Evolutionary conservation across 2,113 vertebrate genomes (phyloP).

Genomic region (Manacus vitellinus): DNA sequence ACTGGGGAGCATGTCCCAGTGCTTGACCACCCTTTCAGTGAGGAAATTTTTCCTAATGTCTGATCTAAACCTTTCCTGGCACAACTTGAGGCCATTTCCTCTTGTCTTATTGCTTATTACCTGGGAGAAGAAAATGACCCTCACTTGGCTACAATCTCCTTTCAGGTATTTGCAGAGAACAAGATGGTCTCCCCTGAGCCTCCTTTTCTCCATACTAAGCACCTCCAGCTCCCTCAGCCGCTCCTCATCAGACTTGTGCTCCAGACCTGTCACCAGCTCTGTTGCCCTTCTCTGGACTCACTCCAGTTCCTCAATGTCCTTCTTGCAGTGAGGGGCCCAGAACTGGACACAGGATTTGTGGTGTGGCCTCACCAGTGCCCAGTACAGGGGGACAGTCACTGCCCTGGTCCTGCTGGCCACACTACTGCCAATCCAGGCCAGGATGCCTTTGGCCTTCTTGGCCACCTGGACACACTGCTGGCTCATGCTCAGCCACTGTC

Average conservation of each 20-base stretch:
- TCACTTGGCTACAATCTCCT: neutral
- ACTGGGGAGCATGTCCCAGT: neutral
- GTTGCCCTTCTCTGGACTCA: rapidly evolving
- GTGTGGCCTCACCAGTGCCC: neutral
- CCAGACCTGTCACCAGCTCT: neutral
- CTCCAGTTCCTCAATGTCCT: neutral
- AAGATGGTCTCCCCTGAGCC: neutral
- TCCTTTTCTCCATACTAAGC: rapidly evolving
- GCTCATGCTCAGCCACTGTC: neutral
- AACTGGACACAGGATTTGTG: rapidly evolving
- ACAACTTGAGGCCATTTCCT: neutral
- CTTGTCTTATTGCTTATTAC: neutral
- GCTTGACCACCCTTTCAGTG: neutral
- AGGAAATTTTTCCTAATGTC: neutral
- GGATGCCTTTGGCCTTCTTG: neutral
- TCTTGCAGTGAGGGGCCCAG: neutral
- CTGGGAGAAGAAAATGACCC: neutral
- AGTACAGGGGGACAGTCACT: neutral
- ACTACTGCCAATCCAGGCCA: neutral
- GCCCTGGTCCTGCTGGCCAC: neutral
- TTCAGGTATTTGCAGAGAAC: neutral
- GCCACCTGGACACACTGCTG: neutral
- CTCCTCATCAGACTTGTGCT: neutral
- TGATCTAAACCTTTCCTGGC: neutral
- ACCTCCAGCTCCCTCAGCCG: neutral